Evolutionary conservation across 2,113 vertebrate genomes (phyloP).

Genomic region (Halcyon malimbica): DNA sequence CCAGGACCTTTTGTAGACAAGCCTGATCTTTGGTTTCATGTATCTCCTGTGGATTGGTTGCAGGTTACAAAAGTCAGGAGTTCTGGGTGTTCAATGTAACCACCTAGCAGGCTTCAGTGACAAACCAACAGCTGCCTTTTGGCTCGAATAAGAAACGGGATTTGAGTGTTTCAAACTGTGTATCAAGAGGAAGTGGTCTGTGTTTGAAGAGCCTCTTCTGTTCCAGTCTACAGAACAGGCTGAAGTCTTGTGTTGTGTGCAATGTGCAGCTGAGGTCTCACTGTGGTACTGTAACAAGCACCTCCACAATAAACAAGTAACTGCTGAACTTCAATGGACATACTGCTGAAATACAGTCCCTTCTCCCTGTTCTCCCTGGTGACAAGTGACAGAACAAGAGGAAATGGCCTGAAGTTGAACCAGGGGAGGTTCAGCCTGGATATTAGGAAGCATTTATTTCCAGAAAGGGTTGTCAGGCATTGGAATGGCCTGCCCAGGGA

Average conservation of each 20-base stretch:
- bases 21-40: not conserved
- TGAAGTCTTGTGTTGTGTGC: not conserved
- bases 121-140: not conserved
- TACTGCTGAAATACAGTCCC: not conserved
- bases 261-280: rapidly evolving
- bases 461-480: too few relatives aligned
- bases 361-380: too few relatives aligned
- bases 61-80: not conserved
- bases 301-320: not conserved
- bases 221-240: not conserved
- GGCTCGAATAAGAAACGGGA: not conserved
- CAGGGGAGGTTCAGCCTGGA: too few relatives aligned
- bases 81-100: not conserved
- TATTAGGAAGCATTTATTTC: too few relatives aligned
- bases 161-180: not conserved
- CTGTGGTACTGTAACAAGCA: rapidly evolving
- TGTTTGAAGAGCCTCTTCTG: not conserved
- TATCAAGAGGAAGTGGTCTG: not conserved
- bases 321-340: not conserved
- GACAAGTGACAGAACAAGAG: too few relatives aligned
- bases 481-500: too few relatives aligned
- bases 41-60: not conserved
- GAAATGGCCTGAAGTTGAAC: too few relatives aligned
- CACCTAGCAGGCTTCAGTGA: not conserved
- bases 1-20: not conserved